Conservation (phyloP, 2,888 invertebrate species). For the Odontothrips loti region DNA sequence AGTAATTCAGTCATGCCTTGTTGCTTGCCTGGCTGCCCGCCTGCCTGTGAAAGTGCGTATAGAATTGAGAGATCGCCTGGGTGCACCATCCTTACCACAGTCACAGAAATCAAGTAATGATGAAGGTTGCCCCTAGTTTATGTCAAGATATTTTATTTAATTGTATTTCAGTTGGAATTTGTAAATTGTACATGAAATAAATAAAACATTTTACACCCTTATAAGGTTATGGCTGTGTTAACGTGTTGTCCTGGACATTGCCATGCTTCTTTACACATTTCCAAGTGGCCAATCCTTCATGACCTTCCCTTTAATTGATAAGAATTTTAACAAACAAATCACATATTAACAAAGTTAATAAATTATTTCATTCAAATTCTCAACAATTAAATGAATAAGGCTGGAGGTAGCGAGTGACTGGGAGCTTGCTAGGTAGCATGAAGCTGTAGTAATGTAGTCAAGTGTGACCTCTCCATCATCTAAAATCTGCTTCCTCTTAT, state of each 20-base stretch:
- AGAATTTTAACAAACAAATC: not conserved
- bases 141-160: slow-evolving; percentile 18
- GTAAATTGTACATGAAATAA: slow-evolving; percentile 23
- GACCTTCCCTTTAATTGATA: not conserved
- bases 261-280: slow-evolving; percentile 9
- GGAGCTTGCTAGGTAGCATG: slow-evolving; percentile 23
- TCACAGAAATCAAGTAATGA: not conserved
- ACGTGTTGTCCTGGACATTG: slow-evolving; percentile 14
- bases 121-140: slow-evolving; percentile 9
- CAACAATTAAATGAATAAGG: not conserved
- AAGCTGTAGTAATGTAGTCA: slow-evolving; percentile 8
- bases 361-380: not conserved
- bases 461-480: not conserved
- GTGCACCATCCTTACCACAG: slow-evolving; percentile 10
- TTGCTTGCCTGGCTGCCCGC: slow-evolving; percentile 13
- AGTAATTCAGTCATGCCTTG: not conserved
- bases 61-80: not conserved
- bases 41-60: slow-evolving; percentile 5
- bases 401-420: slow-evolving; percentile 25
- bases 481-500: not conserved
- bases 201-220: slow-evolving; percentile 20
- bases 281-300: not conserved
- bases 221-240: slow-evolving; percentile 13
- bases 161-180: not conserved
- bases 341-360: not conserved